Evolutionary conservation across 2,113 vertebrate genomes (phyloP).

Genomic region (Sturnira hondurensis): DNA sequence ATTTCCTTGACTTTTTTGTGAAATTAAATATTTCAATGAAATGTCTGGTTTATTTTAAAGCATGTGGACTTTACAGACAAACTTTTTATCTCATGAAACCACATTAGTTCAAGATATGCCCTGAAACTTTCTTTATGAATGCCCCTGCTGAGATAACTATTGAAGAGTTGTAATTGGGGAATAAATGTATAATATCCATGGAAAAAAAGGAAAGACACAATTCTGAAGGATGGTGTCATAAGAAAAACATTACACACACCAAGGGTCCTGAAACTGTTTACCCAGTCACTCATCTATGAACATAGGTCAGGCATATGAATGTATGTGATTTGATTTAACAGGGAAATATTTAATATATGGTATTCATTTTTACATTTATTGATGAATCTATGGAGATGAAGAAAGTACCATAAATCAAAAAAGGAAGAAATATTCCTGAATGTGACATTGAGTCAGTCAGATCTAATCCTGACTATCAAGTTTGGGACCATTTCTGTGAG

Average conservation of each 20-base stretch:
- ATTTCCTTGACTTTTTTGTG: background rate
- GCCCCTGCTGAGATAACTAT: background rate
- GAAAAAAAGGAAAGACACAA: background rate
- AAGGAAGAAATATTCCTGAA: background rate
- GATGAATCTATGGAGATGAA: background rate
- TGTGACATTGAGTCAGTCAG: background rate
- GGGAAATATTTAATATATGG: background rate
- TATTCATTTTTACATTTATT: background rate
- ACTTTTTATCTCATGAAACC: background rate
- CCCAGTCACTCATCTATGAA: background rate
- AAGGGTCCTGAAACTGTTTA: background rate
- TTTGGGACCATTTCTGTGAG: background rate
- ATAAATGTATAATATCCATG: background rate
- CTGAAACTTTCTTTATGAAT: background rate
- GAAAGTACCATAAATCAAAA: background rate
- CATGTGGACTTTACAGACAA: background rate
- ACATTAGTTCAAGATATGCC: background rate
- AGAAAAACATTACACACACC: background rate
- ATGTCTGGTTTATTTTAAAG: background rate
- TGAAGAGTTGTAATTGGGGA: background rate
- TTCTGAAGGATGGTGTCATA: background rate
- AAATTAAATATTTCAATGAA: conserved; percentile 28
- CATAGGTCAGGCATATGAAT: background rate
- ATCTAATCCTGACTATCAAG: background rate
- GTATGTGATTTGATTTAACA: background rate